Evolutionary conservation across 2,113 vertebrate species (phyloP).

Genomic region (Anguilla rostrata): DNA sequence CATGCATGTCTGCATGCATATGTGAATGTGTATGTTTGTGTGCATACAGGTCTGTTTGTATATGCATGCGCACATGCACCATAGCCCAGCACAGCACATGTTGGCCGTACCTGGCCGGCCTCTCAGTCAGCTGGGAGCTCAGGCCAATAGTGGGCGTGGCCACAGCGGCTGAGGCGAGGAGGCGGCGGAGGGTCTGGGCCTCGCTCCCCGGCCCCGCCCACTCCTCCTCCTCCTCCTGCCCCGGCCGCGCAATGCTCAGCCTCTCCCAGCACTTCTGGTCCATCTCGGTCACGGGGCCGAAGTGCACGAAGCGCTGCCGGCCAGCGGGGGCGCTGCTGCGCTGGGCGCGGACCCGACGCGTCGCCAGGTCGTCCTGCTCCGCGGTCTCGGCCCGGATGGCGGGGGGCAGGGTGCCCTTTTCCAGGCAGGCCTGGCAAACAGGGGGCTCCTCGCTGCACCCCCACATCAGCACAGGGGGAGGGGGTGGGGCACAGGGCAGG

Average conservation of each 20-base stretch:
- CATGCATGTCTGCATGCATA: neutral
- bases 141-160: constrained; percentile 67
- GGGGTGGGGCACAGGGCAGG: constrained; percentile 2
- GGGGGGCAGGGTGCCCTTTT: constrained; percentile 63
- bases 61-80: neutral
- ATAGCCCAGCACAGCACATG: neutral
- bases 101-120: constrained; percentile 64
- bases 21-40: neutral
- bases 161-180: constrained; percentile 66
- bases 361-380: constrained; percentile 66
- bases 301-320: constrained; percentile 84
- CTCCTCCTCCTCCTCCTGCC: constrained; percentile 48
- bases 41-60: neutral
- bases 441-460: constrained; percentile 65
- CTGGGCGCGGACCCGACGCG: constrained; percentile 71
- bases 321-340: constrained; percentile 64
- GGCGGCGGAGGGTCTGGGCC: constrained; percentile 63
- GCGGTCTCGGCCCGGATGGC: constrained; percentile 68
- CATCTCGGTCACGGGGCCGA: constrained; percentile 93
- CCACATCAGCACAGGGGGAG: constrained; percentile 42
- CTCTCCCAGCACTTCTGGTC: constrained; percentile 78
- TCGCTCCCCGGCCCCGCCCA: constrained; percentile 40
- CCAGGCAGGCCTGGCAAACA: constrained; percentile 71
- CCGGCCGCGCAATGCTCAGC: constrained; percentile 68
- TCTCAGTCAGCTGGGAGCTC: constrained; percentile 67